Conservation (phyloP, 2,888 invertebrate species). For the Drosophila phalerata region DNA sequence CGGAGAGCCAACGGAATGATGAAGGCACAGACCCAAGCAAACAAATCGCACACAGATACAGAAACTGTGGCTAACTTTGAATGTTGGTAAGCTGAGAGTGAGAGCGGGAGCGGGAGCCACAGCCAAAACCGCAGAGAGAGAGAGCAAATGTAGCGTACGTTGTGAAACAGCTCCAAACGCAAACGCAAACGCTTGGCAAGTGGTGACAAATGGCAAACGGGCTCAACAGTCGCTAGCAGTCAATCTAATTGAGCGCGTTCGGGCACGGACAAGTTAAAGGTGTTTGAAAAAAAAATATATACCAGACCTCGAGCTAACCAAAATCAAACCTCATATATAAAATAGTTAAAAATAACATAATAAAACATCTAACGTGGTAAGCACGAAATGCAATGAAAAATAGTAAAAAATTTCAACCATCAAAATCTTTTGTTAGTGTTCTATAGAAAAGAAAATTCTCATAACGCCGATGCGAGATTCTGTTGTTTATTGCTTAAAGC, state of each 20-base stretch:
- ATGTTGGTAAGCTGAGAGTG: constrained; percentile 8
- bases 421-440: not conserved
- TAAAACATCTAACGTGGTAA: constrained; percentile 28
- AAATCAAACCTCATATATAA: too few relatives aligned
- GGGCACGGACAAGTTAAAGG: constrained; percentile 66
- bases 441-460: constrained; percentile 9
- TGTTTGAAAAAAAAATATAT: constrained; percentile 42
- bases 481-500: constrained; percentile 29
- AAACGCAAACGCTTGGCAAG: constrained; percentile 34
- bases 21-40: not conserved
- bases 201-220: constrained; percentile 56
- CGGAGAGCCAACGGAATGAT: not conserved
- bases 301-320: too few relatives aligned
- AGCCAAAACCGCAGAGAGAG: constrained; percentile 17
- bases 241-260: constrained; percentile 80
- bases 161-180: constrained; percentile 41
- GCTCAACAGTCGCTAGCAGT: constrained; percentile 80
- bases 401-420: constrained; percentile 11
- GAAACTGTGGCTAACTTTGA: constrained; percentile 9
- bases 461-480: constrained; percentile 42
- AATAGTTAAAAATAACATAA: constrained; percentile 8
- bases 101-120: constrained; percentile 5
- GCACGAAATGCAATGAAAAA: constrained; percentile 1
- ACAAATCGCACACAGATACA: constrained; percentile 23
- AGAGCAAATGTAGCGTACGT: constrained; percentile 39